Evolutionary conservation across 2,113 vertebrate species (phyloP).

Genomic region (Polypterus bichir): DNA sequence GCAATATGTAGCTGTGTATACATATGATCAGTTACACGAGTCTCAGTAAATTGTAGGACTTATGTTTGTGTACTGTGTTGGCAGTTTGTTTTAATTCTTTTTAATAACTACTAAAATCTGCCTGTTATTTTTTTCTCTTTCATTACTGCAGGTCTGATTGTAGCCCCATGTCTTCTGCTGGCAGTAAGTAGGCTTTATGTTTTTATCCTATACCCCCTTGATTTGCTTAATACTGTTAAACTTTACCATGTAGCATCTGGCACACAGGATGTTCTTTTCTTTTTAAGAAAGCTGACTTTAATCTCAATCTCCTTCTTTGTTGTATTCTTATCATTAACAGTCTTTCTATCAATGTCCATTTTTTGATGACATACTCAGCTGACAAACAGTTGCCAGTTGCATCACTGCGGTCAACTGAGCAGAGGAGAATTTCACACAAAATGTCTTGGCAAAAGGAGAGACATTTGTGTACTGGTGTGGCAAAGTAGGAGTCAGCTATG

Average conservation of each 20-base stretch:
- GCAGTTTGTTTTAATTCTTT: neutral
- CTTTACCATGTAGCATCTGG: slow-evolving; percentile 5
- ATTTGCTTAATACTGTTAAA: neutral
- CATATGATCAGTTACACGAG: neutral
- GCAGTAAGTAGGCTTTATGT: slow-evolving; percentile 70
- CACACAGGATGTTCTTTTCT: neutral
- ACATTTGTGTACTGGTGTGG: too few species aligned
- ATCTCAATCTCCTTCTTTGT: slow-evolving; percentile 26
- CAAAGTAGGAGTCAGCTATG: too few species aligned
- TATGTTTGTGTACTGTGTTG: neutral
- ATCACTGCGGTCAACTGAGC: too few species aligned
- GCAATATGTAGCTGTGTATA: neutral
- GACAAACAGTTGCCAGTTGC: too few species aligned
- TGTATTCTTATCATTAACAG: slow-evolving; percentile 9
- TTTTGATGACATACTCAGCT: too few species aligned
- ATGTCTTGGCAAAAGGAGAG: too few species aligned
- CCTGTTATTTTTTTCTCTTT: slow-evolving; percentile 8
- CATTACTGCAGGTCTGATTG: slow-evolving; percentile 79
- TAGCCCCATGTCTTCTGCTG: slow-evolving; percentile 80
- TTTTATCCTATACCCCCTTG: slow-evolving; percentile 5
- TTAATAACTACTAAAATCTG: neutral
- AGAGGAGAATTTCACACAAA: too few species aligned
- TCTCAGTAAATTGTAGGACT: neutral
- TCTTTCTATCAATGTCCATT: too few species aligned
- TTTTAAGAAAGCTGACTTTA: slow-evolving; percentile 18